phyloP scores from a whole-genome alignment of 2,113 vertebrate species.

The Crotalus viridis region DNA sequence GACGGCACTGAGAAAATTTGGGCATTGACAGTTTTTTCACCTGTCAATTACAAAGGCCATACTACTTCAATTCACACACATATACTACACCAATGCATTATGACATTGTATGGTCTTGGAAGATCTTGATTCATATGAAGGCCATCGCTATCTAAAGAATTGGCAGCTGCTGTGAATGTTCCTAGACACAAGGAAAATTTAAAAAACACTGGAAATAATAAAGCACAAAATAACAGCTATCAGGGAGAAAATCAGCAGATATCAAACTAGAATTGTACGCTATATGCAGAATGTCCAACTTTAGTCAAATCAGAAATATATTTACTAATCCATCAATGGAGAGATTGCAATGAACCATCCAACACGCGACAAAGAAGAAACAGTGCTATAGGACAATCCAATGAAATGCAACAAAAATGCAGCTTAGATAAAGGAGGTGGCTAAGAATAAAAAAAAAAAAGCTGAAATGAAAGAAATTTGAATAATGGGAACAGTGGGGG shows the following conservation, averaged over 20 bases:
- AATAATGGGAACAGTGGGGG: background rate
- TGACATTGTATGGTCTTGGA: background rate
- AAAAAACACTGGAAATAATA: background rate
- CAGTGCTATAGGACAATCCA: background rate
- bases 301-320: background rate
- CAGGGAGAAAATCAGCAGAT: background rate
- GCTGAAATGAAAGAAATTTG: background rate
- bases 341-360: background rate
- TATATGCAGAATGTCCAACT: background rate
- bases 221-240: background rate
- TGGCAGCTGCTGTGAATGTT: background rate
- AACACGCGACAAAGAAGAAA: background rate
- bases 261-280: background rate
- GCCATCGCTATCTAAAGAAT: background rate
- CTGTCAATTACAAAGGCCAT: background rate
- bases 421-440: background rate
- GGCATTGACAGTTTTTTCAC: background rate
- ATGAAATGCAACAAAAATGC: background rate
- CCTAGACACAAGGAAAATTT: background rate
- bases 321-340: background rate
- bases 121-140: background rate
- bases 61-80: background rate
- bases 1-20: background rate
- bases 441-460: background rate
- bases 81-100: background rate